phyloP scores from a whole-genome alignment of 2,888 invertebrate species.

The Amiota minor region DNA sequence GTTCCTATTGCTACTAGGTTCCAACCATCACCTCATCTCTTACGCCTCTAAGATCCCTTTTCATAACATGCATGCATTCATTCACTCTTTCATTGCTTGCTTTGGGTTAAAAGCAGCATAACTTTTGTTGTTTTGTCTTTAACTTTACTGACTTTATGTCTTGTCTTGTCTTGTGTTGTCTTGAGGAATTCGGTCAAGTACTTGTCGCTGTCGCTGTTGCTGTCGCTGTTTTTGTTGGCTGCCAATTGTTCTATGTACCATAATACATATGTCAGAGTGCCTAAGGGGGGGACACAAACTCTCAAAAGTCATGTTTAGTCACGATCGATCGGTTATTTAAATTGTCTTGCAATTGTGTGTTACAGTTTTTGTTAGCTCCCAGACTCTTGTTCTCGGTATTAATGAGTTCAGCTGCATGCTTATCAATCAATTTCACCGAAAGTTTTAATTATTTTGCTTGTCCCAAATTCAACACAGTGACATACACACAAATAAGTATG shows the following conservation, averaged over 20 bases:
- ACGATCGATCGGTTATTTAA: slow-evolving; percentile 3
- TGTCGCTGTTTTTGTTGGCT: slow-evolving; percentile 38
- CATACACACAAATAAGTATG: no score
- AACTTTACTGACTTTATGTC: no score
- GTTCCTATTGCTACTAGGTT: background rate
- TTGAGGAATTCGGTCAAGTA: slow-evolving; percentile 66
- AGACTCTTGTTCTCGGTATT: slow-evolving; percentile 28
- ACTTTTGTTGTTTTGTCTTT: slow-evolving; percentile 2
- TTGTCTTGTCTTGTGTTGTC: slow-evolving; percentile 30
- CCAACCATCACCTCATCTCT: no score
- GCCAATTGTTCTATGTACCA: no score
- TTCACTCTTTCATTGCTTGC: background rate
- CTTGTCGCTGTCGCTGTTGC: slow-evolving; percentile 50
- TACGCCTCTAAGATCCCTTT: background rate
- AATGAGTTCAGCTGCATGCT: slow-evolving; percentile 43
- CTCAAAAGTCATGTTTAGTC: background rate
- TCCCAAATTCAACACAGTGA: slow-evolving; percentile 33
- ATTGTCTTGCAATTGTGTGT: slow-evolving; percentile 40
- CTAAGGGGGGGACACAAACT: background rate
- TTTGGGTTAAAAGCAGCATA: background rate
- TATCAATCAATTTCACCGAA: slow-evolving; percentile 51
- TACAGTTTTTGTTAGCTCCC: slow-evolving; percentile 52
- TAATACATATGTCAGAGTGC: slow-evolving; percentile 24
- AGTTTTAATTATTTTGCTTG: slow-evolving; percentile 63
- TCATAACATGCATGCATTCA: no score